Conservation (phyloP, 2,888 invertebrate genomes). For the Epiblema foenella region DNA sequence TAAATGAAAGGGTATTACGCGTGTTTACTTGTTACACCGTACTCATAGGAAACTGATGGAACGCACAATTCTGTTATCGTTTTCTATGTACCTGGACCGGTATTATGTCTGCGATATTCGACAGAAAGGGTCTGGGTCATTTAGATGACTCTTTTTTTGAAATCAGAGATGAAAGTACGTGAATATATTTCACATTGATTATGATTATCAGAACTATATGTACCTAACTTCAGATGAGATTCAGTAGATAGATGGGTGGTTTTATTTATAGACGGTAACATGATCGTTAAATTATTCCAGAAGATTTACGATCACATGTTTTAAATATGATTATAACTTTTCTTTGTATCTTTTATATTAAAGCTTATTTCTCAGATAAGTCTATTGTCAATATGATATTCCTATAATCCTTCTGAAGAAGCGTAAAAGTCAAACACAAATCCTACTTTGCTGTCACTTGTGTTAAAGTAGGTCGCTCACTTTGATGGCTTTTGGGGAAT, state of each 20-base stretch:
- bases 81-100: constrained; percentile 1
- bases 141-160: too few relatives aligned
- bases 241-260: constrained; percentile 8
- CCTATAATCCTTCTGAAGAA: constrained; percentile 74
- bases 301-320: constrained; percentile 4
- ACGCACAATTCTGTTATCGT: constrained; percentile 49
- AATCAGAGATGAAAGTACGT: neutral
- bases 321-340: neutral
- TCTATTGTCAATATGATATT: constrained; percentile 72
- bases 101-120: neutral
- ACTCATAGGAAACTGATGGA: constrained; percentile 55
- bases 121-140: neutral
- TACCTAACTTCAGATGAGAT: constrained; percentile 26
- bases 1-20: constrained; percentile 83
- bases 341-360: neutral
- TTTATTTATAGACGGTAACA: constrained; percentile 32
- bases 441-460: constrained; percentile 82
- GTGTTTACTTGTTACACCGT: constrained; percentile 71
- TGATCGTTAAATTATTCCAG: constrained; percentile 16
- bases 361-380: constrained; percentile 50
- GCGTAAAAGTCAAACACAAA: constrained; percentile 75
- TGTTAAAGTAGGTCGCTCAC: constrained; percentile 79
- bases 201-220: constrained; percentile 20
- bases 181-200: neutral
- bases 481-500: constrained; percentile 77